Evolutionary conservation across 2,888 invertebrate species (phyloP).

Genomic region (Ophioninae sp.): DNA sequence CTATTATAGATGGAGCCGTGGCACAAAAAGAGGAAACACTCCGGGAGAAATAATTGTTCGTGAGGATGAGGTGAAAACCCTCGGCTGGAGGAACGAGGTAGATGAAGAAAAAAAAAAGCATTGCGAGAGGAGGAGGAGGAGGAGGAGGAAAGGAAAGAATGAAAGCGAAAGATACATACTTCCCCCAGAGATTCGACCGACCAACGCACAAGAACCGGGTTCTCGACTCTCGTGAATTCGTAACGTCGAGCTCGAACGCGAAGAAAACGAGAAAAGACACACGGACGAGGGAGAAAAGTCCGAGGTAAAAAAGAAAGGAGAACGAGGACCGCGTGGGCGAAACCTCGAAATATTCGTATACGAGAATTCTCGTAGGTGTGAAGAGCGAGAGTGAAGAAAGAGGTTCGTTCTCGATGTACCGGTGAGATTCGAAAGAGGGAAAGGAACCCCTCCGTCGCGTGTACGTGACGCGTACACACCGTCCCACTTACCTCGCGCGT

Average conservation of each 20-base stretch:
- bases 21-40: constrained; percentile 25
- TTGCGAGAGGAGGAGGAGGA: not conserved
- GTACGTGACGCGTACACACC: not conserved
- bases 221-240: constrained; percentile 45
- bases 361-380: not conserved
- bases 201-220: not conserved
- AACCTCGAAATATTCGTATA: not conserved
- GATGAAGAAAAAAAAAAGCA: constrained; percentile 17
- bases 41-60: constrained; percentile 44
- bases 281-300: constrained; percentile 52
- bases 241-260: constrained; percentile 41
- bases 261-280: constrained; percentile 50
- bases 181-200: constrained; percentile 29
- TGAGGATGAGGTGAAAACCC: constrained; percentile 33
- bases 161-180: constrained; percentile 7
- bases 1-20: constrained; percentile 23
- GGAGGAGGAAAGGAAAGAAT: not conserved
- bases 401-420: not conserved
- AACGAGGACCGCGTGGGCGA: constrained; percentile 52
- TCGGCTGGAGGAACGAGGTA: not conserved
- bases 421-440: constrained; percentile 25
- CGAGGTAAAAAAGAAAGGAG: constrained; percentile 30
- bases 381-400: constrained; percentile 10
- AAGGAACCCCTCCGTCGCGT: not conserved
- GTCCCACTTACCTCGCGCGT: too few relatives aligned